Percentiles rank a stretch among this genome's conserved stretches.
These are phyloP conservation scores for Oreochromis niloticus DNA, from an alignment of 2,113 vertebrate species.

Conservation along the genomic window DNA sequence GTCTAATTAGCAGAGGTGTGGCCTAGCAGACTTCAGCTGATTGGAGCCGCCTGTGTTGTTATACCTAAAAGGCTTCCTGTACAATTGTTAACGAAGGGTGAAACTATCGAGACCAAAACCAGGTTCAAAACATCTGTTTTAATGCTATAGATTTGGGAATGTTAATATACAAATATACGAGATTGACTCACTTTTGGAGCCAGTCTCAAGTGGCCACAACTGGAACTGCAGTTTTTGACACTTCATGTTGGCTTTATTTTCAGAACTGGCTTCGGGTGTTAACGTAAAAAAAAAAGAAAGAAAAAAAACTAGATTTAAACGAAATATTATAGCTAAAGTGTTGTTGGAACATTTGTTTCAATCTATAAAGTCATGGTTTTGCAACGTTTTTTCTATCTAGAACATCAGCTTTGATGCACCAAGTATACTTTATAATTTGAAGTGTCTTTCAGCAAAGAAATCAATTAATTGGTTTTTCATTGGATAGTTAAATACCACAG, in stretches of 20 bases:
- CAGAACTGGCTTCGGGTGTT: rapidly evolving
- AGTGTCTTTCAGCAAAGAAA: neutral
- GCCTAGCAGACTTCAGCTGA: neutral
- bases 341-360: neutral
- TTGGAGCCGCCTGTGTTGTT: neutral
- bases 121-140: neutral
- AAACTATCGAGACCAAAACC: neutral
- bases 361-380: neutral
- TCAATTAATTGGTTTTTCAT: neutral
- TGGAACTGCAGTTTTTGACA: neutral
- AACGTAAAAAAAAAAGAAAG: neutral
- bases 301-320: neutral
- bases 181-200: neutral
- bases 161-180: neutral
- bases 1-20: neutral
- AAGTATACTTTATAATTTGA: neutral
- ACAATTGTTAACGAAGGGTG: rapidly evolving
- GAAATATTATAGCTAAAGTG: neutral
- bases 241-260: rapidly evolving
- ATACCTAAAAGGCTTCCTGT: neutral
- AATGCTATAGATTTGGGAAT: rapidly evolving
- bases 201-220: neutral
- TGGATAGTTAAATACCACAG: neutral
- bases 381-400: neutral
- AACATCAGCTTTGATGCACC: neutral